These are phyloP conservation scores for Argyresthia albistria DNA, from an alignment of 2,888 invertebrate genomes.

Conservation along the genomic window DNA sequence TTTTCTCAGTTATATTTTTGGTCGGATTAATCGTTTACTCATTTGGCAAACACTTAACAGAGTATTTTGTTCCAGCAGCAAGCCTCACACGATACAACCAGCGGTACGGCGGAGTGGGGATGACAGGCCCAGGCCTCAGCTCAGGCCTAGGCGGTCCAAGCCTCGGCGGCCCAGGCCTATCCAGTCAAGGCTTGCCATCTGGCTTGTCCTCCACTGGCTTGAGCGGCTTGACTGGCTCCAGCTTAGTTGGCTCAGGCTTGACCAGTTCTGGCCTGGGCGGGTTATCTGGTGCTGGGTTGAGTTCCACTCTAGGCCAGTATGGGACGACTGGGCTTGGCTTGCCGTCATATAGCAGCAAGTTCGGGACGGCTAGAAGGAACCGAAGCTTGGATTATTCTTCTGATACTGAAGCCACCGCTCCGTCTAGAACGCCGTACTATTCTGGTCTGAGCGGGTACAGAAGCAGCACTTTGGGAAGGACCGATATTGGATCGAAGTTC, in stretches of 20 bases:
- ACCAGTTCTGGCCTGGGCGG: conserved; percentile 53
- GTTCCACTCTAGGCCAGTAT: conserved; percentile 46
- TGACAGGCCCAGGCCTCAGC: conserved; percentile 37
- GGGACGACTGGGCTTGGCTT: conserved; percentile 55
- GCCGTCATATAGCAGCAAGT: conserved; percentile 59
- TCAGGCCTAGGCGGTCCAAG: conserved; percentile 37
- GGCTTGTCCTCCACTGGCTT: conserved; percentile 58
- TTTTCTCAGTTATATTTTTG: too few species aligned
- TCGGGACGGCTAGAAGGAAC: conserved; percentile 80
- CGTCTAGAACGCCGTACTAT: conserved; percentile 82
- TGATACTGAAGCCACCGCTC: conserved; percentile 94
- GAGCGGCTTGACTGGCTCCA: conserved; percentile 60
- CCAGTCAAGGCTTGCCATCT: conserved; percentile 39
- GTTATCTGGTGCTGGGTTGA: conserved; percentile 44
- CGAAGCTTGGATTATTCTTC: conserved; percentile 93
- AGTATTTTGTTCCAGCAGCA: conserved; percentile 40
- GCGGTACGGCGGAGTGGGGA: conserved; percentile 65
- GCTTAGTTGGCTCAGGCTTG: conserved; percentile 48
- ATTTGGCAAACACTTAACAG: too few species aligned
- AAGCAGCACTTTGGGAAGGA: conserved; percentile 63
- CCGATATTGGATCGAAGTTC: conserved; percentile 77
- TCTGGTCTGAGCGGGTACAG: conserved; percentile 70
- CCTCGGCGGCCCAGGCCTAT: conserved; percentile 15
- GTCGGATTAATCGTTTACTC: too few species aligned
- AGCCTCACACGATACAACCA: conserved; percentile 76